Evolutionary conservation across 92 coral and sea anemone genomes (phyloP).

Genomic region (Actinernus sp.): DNA sequence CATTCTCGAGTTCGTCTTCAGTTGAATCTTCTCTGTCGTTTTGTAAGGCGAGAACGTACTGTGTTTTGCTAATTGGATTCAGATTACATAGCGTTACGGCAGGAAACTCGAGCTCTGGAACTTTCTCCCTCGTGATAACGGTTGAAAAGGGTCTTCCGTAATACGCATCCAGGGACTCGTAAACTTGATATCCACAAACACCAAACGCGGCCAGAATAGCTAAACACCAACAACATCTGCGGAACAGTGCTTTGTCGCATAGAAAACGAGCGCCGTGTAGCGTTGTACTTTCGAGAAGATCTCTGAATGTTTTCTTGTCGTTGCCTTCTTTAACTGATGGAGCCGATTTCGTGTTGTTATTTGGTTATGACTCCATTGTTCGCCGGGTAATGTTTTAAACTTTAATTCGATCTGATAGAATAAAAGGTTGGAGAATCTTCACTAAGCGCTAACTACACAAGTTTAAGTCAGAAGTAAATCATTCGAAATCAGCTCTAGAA

Average conservation of each 20-base stretch:
- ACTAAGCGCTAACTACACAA: too few relatives aligned
- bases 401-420: too few relatives aligned
- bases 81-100: slow-evolving; percentile 40
- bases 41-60: background rate
- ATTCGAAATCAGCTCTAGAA: too few relatives aligned
- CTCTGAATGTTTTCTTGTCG: background rate
- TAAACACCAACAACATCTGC: background rate
- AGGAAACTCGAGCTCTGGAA: slow-evolving; percentile 6
- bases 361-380: too few relatives aligned
- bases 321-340: too few relatives aligned
- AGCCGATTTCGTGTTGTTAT: too few relatives aligned
- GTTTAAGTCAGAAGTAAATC: too few relatives aligned
- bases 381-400: too few relatives aligned
- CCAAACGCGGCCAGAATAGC: background rate
- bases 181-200: background rate
- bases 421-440: too few relatives aligned
- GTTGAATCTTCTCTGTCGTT: background rate
- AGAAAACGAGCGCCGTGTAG: background rate
- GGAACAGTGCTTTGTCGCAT: background rate
- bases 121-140: background rate
- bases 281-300: background rate
- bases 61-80: background rate
- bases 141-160: background rate
- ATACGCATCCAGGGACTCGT: background rate
- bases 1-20: background rate